Evolutionary conservation across 1,140 invertebrate genomes (phyloP).

Genomic region (Physella acuta): DNA sequence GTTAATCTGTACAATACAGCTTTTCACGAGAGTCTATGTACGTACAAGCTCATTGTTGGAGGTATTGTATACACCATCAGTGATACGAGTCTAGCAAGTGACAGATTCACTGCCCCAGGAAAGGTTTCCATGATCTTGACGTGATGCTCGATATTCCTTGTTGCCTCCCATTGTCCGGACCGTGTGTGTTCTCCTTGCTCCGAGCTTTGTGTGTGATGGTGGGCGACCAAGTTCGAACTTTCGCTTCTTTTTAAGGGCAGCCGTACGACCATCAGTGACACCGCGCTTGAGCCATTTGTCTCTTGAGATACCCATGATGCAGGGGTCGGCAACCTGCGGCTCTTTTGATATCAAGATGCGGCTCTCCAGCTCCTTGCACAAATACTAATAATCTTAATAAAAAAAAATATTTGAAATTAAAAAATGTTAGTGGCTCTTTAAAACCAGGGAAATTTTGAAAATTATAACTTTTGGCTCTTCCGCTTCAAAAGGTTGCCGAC

Average conservation of each 20-base stretch:
- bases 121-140: conserved; percentile 91
- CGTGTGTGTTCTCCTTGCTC: conserved; percentile 83
- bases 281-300: conserved; percentile 97
- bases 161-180: conserved; percentile 96
- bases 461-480: too few species aligned
- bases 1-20: conserved; percentile 95
- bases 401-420: too few species aligned
- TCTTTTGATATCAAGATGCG: too few species aligned
- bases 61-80: conserved; percentile 99
- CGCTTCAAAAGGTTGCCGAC: too few species aligned
- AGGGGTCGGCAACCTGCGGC: too few species aligned
- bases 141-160: conserved; percentile 91
- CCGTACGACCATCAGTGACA: conserved; percentile 94
- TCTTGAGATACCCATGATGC: conserved; percentile 90
- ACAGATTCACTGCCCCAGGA: too few species aligned
- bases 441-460: too few species aligned
- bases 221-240: conserved; percentile 98
- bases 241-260: conserved; percentile 95
- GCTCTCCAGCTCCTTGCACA: too few species aligned
- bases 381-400: too few species aligned
- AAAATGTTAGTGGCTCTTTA: too few species aligned
- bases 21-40: conserved; percentile 98
- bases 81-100: conserved; percentile 94
- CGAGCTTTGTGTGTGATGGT: conserved; percentile 94
- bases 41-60: too few species aligned